These are phyloP conservation scores for Suncus etruscus DNA, from an alignment of 2,113 vertebrate genomes.

Conservation along the genomic window DNA sequence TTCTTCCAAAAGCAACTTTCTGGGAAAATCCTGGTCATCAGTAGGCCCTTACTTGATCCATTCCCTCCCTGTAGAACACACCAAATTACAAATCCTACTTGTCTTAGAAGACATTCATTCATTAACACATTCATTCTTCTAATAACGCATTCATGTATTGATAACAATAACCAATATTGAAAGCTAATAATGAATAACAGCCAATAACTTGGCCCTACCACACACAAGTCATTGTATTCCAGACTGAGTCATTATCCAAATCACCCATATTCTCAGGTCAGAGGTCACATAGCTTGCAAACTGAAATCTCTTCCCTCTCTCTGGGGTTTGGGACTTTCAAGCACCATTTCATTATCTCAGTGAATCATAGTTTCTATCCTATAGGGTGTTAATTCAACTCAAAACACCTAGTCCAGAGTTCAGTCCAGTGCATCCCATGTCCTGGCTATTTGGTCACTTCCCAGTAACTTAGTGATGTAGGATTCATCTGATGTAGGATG, in stretches of 20 bases:
- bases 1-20: conserved; percentile 32
- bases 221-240: neutral
- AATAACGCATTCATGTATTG: neutral
- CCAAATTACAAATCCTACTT: neutral
- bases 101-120: neutral
- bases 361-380: neutral
- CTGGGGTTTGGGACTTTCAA: neutral
- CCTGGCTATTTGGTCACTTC: neutral
- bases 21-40: neutral
- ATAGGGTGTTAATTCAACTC: neutral
- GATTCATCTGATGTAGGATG: neutral
- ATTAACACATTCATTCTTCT: neutral
- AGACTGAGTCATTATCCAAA: neutral
- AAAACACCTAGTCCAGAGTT: too few species aligned
- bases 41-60: neutral
- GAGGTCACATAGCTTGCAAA: neutral
- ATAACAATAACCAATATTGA: neutral
- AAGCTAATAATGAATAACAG: neutral
- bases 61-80: neutral
- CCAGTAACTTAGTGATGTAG: neutral
- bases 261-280: neutral
- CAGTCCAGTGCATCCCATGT: neutral
- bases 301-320: conserved; percentile 1
- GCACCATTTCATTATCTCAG: neutral
- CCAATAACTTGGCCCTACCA: neutral